Conservation (phyloP, 2,797 vertebrate genomes). For the Jordanella pulchra region DNA sequence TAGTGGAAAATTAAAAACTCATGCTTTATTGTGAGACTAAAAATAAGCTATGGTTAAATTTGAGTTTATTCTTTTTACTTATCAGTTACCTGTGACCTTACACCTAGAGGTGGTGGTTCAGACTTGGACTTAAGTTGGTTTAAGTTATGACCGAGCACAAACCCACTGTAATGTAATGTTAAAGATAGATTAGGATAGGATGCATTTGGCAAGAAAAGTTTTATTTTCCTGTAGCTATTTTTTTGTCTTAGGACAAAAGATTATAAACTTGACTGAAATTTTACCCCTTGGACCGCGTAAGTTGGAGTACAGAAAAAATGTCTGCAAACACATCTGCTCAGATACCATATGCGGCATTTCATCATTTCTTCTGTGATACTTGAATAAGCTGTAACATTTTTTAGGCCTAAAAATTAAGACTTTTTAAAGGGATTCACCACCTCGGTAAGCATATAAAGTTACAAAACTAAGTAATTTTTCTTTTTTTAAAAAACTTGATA, state of each 20-base stretch:
- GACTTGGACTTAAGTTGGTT: too few species aligned
- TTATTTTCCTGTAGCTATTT: neutral
- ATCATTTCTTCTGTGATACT: neutral
- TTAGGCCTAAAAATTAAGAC: neutral
- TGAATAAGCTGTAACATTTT: neutral
- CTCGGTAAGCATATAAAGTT: neutral
- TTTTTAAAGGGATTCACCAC: neutral
- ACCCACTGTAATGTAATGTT: neutral
- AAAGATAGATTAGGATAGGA: neutral
- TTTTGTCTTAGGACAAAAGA: neutral
- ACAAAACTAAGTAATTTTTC: neutral
- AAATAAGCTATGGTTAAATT: too few species aligned
- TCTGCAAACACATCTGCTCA: neutral
- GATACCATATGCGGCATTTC: neutral
- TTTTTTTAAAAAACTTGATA: neutral
- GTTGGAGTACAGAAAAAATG: neutral
- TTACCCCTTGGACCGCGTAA: neutral
- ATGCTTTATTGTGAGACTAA: neutral
- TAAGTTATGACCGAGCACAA: neutral
- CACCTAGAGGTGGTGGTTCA: too few species aligned
- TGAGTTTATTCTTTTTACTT: too few species aligned
- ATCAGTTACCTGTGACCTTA: too few species aligned
- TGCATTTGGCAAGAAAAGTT: neutral
- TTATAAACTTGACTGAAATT: neutral
- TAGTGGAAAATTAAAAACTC: neutral